Percentiles rank a stretch among this genome's conserved stretches.
These are phyloP conservation scores for Perccottus glenii DNA, from an alignment of 2,113 vertebrate species.

Conservation along the genomic window DNA sequence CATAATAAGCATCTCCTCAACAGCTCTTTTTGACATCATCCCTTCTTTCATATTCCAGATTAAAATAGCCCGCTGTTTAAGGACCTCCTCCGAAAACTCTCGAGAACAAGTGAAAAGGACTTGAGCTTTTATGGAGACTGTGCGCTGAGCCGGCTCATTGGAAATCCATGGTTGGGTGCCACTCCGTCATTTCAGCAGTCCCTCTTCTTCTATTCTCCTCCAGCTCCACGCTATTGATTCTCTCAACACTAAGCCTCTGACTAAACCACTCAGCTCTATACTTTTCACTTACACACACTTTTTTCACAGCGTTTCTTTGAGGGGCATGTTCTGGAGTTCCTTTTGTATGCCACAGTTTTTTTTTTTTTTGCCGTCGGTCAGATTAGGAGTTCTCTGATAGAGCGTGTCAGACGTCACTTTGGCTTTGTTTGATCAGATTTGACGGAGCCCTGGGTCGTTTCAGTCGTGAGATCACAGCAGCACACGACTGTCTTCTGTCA, in stretches of 20 bases:
- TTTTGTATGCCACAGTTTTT: too few species aligned
- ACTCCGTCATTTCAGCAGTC: slow-evolving; percentile 38
- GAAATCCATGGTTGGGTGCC: slow-evolving; percentile 52
- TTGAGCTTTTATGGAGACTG: slow-evolving; percentile 8
- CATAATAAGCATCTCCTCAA: too few species aligned
- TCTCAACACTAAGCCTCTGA: slow-evolving; percentile 26
- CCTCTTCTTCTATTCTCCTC: slow-evolving; percentile 31
- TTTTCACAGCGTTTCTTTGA: background rate
- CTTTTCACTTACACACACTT: background rate
- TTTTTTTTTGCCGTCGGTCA: background rate
- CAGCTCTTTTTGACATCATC: too few species aligned
- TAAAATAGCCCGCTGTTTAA: background rate
- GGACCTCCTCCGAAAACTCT: background rate
- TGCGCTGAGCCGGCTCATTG: slow-evolving; percentile 1
- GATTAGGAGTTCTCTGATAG: background rate
- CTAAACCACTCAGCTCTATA: slow-evolving; percentile 27
- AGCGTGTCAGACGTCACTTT: too few species aligned
- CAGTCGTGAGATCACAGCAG: too few species aligned
- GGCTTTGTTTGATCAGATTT: too few species aligned
- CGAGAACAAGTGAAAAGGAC: background rate
- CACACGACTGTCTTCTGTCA: too few species aligned
- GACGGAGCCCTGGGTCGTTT: too few species aligned
- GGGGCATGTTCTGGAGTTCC: background rate
- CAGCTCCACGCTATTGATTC: slow-evolving; percentile 30
- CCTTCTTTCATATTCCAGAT: background rate